phyloP scores from a whole-genome alignment of 2,888 invertebrate genomes.

The Coelogynopora nodosa region DNA sequence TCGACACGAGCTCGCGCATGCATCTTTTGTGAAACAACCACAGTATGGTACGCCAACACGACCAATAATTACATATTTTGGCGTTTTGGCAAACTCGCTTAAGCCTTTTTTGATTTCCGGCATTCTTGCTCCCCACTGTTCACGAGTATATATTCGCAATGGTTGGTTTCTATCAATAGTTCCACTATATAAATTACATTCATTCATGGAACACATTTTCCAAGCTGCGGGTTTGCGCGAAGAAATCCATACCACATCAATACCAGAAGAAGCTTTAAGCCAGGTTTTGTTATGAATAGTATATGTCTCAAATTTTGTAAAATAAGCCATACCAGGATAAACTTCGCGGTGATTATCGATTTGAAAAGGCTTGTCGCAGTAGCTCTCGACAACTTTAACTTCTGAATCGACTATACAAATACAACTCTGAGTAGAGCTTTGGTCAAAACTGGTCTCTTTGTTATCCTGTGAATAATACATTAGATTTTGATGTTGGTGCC shows the following conservation, averaged over 20 bases:
- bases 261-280: background rate
- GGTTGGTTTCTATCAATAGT: background rate
- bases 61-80: background rate
- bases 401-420: background rate
- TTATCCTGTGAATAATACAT: background rate
- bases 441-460: too few species aligned
- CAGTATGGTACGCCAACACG: background rate
- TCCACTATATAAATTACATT: background rate
- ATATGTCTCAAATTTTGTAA: background rate
- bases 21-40: background rate
- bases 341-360: background rate
- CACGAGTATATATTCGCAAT: background rate
- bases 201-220: background rate
- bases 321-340: background rate
- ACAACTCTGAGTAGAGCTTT: background rate
- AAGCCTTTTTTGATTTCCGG: too few species aligned
- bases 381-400: background rate
- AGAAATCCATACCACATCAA: background rate
- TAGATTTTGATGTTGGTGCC: background rate
- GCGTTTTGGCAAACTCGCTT: background rate
- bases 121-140: constrained; percentile 1
- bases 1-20: background rate
- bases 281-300: background rate
- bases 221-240: background rate
- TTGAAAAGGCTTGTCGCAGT: background rate